These are phyloP conservation scores for Coluber constrictor DNA, from an alignment of 2,797 vertebrate species.

Conservation along the genomic window DNA sequence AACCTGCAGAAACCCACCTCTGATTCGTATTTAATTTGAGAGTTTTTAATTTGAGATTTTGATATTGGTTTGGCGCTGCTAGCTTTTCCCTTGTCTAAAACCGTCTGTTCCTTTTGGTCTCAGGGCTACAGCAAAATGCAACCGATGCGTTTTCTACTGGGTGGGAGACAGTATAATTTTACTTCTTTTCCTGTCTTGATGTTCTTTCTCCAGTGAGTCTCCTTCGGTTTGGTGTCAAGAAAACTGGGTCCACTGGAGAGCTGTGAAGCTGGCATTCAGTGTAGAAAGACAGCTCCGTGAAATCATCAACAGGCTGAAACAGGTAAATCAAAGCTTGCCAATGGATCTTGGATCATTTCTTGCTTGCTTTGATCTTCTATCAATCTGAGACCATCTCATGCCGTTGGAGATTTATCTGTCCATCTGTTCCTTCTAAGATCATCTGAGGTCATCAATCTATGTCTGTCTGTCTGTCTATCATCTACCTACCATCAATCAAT, in stretches of 20 bases:
- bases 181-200: slow-evolving; percentile 34
- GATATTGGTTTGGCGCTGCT: neutral
- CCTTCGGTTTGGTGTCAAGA: slow-evolving; percentile 90
- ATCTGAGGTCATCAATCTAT: neutral
- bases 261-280: slow-evolving; percentile 91
- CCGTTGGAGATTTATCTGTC: neutral
- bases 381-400: neutral
- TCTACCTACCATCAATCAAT: too few relatives aligned
- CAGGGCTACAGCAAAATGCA: too few relatives aligned
- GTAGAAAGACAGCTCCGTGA: slow-evolving; percentile 92
- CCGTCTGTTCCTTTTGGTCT: neutral
- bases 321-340: slow-evolving; percentile 71
- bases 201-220: slow-evolving; percentile 66
- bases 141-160: neutral
- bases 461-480: too few relatives aligned
- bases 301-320: slow-evolving; percentile 83
- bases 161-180: neutral
- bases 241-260: slow-evolving; percentile 96
- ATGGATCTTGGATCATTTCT: neutral
- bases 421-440: neutral
- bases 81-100: neutral
- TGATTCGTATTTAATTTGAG: neutral
- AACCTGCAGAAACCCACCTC: too few relatives aligned
- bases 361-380: neutral
- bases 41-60: neutral